Conservation (phyloP, 64 coral and sea anemone species). For the Stylophora pistillata region DNA sequence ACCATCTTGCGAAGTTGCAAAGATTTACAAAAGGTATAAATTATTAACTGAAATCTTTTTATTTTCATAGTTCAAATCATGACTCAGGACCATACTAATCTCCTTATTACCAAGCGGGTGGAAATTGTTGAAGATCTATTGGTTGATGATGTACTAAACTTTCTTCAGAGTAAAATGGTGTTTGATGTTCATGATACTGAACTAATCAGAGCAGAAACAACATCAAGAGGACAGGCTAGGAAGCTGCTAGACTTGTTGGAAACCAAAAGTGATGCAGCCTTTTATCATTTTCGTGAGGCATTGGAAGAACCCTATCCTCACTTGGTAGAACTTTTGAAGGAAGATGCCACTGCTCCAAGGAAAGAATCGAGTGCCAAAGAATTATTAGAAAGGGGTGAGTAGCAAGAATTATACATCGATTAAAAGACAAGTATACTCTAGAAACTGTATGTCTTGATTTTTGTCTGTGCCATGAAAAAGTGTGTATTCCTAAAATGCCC, state of each 20-base stretch:
- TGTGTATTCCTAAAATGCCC: too few relatives aligned
- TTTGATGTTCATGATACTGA: constrained; percentile 91
- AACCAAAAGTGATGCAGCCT: constrained; percentile 85
- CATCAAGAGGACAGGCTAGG: constrained; percentile 69
- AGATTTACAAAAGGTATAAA: background rate
- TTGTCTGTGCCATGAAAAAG: too few relatives aligned
- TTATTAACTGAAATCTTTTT: background rate
- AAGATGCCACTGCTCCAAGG: constrained; percentile 30
- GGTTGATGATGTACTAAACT: constrained; percentile 86
- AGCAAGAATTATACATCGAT: background rate
- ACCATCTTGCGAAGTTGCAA: too few relatives aligned
- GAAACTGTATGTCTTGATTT: too few relatives aligned
- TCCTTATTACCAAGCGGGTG: constrained; percentile 60
- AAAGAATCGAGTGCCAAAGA: constrained; percentile 60
- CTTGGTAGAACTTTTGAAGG: constrained; percentile 73
- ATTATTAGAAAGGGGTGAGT: constrained; percentile 63
- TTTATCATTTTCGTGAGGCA: constrained; percentile 76
- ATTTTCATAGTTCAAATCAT: constrained; percentile 63
- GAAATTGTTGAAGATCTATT: constrained; percentile 91
- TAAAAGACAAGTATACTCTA: too few relatives aligned
- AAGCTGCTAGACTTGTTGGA: constrained; percentile 84
- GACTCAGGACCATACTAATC: constrained; percentile 50
- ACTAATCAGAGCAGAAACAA: constrained; percentile 78
- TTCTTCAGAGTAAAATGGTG: constrained; percentile 79
- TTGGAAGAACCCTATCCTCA: constrained; percentile 84